Conservation (phyloP, 2,888 invertebrate genomes). For the Eubasilissa splendida region DNA sequence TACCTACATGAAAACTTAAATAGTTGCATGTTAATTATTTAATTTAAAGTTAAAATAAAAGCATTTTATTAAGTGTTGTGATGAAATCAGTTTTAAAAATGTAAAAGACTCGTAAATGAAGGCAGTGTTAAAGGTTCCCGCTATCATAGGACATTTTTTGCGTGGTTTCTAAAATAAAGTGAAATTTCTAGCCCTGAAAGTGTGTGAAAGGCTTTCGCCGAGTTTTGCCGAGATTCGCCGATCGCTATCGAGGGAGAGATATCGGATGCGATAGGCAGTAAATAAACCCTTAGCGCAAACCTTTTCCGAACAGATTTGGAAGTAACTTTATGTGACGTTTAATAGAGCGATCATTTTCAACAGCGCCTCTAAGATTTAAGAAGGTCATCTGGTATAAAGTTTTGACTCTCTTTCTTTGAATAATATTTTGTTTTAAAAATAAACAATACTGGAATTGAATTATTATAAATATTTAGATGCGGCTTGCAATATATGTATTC, state of each 20-base stretch:
- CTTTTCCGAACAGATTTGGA: slow-evolving; percentile 31
- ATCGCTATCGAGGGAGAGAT: slow-evolving; percentile 56
- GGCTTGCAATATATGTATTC: background rate
- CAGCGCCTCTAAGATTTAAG: slow-evolving; percentile 18
- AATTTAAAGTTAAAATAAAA: too few species aligned
- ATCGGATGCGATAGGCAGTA: slow-evolving; percentile 51
- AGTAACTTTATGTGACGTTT: slow-evolving; percentile 43
- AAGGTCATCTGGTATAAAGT: background rate
- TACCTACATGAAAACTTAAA: too few species aligned
- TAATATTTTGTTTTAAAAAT: background rate
- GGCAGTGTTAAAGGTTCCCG: too few species aligned
- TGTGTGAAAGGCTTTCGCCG: slow-evolving; percentile 30
- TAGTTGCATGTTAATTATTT: too few species aligned
- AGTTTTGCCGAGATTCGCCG: slow-evolving; percentile 55
- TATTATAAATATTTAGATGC: background rate
- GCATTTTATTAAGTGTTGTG: too few species aligned
- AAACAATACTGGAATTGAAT: background rate
- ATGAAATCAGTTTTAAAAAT: too few species aligned
- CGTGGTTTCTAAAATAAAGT: too few species aligned
- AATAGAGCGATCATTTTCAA: slow-evolving; percentile 43
- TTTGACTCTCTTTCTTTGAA: background rate
- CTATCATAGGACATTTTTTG: too few species aligned
- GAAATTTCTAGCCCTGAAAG: background rate
- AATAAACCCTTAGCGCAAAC: slow-evolving; percentile 47
- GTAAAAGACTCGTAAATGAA: too few species aligned